Base-by-base conservation (phyloP, 2,113 vertebrate genomes). In the Odocoileus virginianus region DNA sequence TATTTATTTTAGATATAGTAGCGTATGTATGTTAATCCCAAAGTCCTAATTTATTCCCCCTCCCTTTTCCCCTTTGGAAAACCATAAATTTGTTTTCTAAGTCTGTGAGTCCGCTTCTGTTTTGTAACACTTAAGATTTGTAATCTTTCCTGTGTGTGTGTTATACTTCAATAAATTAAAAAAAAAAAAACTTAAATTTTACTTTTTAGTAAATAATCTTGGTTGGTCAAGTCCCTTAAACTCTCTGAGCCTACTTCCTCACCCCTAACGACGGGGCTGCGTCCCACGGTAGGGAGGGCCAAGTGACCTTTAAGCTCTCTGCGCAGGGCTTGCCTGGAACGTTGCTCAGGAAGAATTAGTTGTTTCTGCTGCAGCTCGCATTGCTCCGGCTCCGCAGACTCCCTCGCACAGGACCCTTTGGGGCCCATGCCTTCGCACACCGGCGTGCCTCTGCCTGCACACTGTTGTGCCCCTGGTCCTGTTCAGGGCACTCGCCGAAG, bases 401-500 rank as follows among this genome's bases (percentile, higher is more conserved):
- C 28, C 8, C 8, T 28, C 25, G 33, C 7, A 8, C 0, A 5
- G 27, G 23, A 12, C 30, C 1, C 1, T 30, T 28, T 27, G 5
- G 5, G 4, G 43, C 15, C 5, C 2, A 2, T 1, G 8, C 0
- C 13, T 71, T 2, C 16, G 10, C 17, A 11, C 23, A 17, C 23
- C 33, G 12, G 3, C 2, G 0, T 45, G 12, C 60, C 12, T 28
- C 60, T n/a, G 23, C 16, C 45, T n/a, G 3, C 23, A 6, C 2
- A 0, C 1, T 6, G 54, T 13, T 27, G 4, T 30, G 14, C 52
- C 45, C 54, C 1, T 2, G 6, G 21, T 14, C 54, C 33, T 14
- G 9, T 25, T 67, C 47, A 45, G 30, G 33, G 36, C 40, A 64
- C 21, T 4, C 6, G 7, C 6, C 3, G 8, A 61, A 27, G 19